These are phyloP conservation scores for Drosophila dives DNA, from an alignment of 2,888 invertebrate genomes.

Conservation along the genomic window DNA sequence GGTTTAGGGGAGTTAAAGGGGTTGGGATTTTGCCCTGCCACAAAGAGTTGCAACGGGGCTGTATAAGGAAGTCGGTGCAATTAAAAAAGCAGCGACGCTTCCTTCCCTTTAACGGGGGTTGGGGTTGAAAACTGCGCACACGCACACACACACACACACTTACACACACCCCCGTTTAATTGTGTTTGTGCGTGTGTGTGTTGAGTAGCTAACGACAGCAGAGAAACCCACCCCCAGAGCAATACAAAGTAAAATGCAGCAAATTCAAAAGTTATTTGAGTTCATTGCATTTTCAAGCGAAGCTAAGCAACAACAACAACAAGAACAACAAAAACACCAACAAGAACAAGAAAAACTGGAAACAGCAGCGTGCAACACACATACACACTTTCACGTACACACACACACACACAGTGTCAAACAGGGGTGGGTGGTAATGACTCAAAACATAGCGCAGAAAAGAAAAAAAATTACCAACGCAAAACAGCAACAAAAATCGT, in stretches of 20 bases:
- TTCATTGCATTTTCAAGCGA: conserved; percentile 83
- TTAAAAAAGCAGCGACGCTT: conserved; percentile 75
- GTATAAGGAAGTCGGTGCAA: conserved; percentile 75
- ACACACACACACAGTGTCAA: conserved; percentile 19
- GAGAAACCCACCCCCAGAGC: conserved; percentile 70
- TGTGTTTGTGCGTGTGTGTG: conserved; percentile 51
- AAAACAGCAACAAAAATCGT: conserved; percentile 59
- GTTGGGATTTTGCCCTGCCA: conserved; percentile 46
- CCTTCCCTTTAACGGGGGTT: conserved; percentile 49
- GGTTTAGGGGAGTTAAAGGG: not conserved
- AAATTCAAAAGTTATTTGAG: conserved; percentile 83
- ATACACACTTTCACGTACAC: conserved; percentile 13
- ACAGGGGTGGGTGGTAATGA: conserved; percentile 79
- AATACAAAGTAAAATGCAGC: conserved; percentile 78
- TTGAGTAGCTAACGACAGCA: conserved; percentile 72
- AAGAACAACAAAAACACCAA: conserved; percentile 42
- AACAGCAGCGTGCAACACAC: conserved; percentile 36
- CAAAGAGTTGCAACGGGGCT: conserved; percentile 68
- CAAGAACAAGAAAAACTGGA: conserved; percentile 43
- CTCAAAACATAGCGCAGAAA: conserved; percentile 76
- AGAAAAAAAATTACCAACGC: conserved; percentile 58
- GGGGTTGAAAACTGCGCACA: conserved; percentile 73
- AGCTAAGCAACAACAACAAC: conserved; percentile 66
- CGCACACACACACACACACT: conserved; percentile 47
- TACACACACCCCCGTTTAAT: conserved; percentile 62